Percentiles rank a stretch among this genome's conserved stretches.
phyloP scores from a whole-genome alignment of 2,888 invertebrate genomes.

The Eupithecia inturbata region DNA sequence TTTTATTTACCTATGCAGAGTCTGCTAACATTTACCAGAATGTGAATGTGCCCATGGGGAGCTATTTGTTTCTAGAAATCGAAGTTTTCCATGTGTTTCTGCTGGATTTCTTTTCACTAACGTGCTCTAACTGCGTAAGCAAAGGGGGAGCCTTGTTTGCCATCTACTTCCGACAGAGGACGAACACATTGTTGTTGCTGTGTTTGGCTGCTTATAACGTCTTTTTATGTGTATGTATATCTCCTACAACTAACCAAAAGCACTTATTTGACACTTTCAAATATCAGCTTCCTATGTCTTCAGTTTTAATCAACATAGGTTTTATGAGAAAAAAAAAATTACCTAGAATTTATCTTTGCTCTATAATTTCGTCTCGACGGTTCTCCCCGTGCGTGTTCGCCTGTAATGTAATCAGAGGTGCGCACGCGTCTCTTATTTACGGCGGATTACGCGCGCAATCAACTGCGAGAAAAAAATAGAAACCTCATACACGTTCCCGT shows the following conservation, averaged over 20 bases:
- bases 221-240: background rate
- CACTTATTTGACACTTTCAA: background rate
- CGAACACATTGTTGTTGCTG: background rate
- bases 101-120: background rate
- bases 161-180: background rate
- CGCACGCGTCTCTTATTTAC: conserved; percentile 78
- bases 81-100: background rate
- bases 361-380: conserved; percentile 54
- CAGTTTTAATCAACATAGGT: background rate
- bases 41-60: background rate
- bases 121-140: background rate
- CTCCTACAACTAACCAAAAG: background rate
- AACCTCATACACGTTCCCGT: conserved; percentile 47
- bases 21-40: background rate
- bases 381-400: conserved; percentile 57
- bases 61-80: background rate
- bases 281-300: background rate
- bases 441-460: conserved; percentile 80
- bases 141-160: background rate
- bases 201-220: background rate
- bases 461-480: conserved; percentile 61
- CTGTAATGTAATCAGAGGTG: conserved; percentile 74
- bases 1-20: background rate
- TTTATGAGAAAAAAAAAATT: no score
- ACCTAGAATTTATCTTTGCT: background rate